Percentiles rank a stretch among this genome's conserved stretches.
Conservation (phyloP, 2,113 vertebrate genomes). For the Gadus macrocephalus region DNA sequence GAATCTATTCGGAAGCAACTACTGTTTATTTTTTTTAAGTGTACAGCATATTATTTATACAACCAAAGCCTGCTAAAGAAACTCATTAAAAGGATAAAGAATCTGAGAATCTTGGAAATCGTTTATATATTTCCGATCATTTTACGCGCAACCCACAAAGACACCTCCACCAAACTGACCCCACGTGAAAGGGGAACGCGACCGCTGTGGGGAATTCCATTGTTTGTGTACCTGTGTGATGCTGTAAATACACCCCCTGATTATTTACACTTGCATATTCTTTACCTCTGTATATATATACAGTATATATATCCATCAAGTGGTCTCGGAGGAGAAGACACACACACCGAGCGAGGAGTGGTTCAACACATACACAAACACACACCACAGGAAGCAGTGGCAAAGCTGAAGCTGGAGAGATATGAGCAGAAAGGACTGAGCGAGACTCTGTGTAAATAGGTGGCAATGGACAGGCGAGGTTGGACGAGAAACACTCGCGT, state of each 20-base stretch:
- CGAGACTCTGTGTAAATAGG: conserved; percentile 61
- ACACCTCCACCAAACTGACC: conserved; percentile 36
- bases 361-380: conserved; percentile 24
- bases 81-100: background rate
- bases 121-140: conserved; percentile 13
- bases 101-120: background rate
- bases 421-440: conserved; percentile 55
- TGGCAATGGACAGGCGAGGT: conserved; percentile 40
- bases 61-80: conserved; percentile 31
- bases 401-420: conserved; percentile 69
- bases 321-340: conserved; percentile 55
- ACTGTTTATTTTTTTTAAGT: conserved; percentile 17
- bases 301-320: conserved; percentile 44
- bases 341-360: conserved; percentile 59
- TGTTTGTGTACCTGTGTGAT: conserved; percentile 58
- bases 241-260: conserved; percentile 55
- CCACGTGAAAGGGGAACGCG: conserved; percentile 48
- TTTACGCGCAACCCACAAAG: conserved; percentile 23
- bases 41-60: conserved; percentile 39
- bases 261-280: conserved; percentile 59
- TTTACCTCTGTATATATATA: conserved; percentile 61
- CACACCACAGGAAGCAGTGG: conserved; percentile 44
- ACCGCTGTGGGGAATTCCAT: conserved; percentile 25
- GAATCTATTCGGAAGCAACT: background rate
- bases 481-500: conserved; percentile 38